phyloP scores from a whole-genome alignment of 2,113 vertebrate genomes.

The Lagopus leucura region DNA sequence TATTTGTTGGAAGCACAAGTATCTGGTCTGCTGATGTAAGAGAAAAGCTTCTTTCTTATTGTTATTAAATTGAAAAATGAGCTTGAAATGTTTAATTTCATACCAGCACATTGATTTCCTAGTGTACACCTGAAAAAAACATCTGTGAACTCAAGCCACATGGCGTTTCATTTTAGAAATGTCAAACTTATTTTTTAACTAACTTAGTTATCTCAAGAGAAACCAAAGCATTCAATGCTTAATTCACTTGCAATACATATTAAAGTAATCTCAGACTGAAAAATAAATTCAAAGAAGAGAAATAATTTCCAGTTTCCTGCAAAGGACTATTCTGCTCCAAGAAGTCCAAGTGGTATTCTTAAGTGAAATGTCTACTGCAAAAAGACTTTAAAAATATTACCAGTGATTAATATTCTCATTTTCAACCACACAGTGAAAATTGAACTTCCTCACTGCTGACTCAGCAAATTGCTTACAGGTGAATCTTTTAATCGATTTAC shows the following conservation, averaged over 20 bases:
- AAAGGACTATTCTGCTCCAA: background rate
- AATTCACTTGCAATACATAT: constrained; percentile 1
- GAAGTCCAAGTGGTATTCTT: background rate
- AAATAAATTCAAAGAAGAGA: constrained; percentile 27
- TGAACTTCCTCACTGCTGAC: constrained; percentile 27
- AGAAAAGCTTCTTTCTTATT: background rate
- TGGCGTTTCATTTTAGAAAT: background rate
- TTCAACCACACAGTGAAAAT: constrained; percentile 7
- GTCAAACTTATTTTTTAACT: constrained; percentile 36
- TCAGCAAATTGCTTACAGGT: constrained; percentile 28
- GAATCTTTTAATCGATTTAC: constrained; percentile 49
- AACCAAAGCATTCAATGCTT: constrained; percentile 15
- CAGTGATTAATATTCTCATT: constrained; percentile 43
- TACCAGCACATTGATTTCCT: constrained; percentile 1
- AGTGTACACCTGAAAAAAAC: background rate
- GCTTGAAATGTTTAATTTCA: background rate
- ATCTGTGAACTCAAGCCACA: background rate
- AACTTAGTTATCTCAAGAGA: constrained; percentile 26
- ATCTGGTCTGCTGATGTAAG: background rate
- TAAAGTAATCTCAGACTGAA: constrained; percentile 6
- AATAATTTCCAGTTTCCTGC: constrained; percentile 6
- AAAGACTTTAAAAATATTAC: constrained; percentile 36
- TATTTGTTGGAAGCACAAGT: background rate
- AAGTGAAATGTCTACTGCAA: constrained; percentile 11
- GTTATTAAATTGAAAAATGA: constrained; percentile 2